Conservation (phyloP, 2,888 invertebrate genomes). For the Tiphia femorata region DNA sequence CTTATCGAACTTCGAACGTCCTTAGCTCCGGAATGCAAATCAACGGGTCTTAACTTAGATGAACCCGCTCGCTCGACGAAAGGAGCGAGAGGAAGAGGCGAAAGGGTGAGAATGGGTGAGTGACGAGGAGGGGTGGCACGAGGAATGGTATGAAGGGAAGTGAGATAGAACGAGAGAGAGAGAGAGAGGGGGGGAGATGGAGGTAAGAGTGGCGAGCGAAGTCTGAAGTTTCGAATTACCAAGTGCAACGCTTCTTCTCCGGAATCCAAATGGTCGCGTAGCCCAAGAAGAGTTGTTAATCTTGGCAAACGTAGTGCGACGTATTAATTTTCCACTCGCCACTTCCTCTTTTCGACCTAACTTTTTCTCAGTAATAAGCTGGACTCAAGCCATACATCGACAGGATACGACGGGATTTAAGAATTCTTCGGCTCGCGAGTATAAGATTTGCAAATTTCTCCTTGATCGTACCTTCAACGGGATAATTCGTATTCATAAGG, state of each 20-base stretch:
- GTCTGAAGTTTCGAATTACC: slow-evolving; percentile 45
- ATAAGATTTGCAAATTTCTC: too few relatives aligned
- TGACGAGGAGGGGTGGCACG: neutral
- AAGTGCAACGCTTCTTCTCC: slow-evolving; percentile 22
- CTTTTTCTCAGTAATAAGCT: too few relatives aligned
- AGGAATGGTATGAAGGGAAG: neutral
- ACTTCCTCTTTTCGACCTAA: too few relatives aligned
- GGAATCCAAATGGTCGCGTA: slow-evolving; percentile 13
- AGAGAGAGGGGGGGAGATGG: slow-evolving; percentile 5
- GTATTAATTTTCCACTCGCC: neutral
- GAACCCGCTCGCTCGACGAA: slow-evolving; percentile 18
- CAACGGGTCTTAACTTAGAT: slow-evolving; percentile 45
- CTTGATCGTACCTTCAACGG: too few relatives aligned
- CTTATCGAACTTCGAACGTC: slow-evolving; percentile 46
- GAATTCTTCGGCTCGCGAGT: too few relatives aligned
- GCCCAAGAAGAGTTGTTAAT: neutral
- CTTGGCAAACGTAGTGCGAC: neutral
- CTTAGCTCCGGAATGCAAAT: slow-evolving; percentile 48
- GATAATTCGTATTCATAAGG: too few relatives aligned
- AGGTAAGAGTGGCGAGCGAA: too few relatives aligned
- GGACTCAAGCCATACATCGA: too few relatives aligned
- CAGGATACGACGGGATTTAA: too few relatives aligned
- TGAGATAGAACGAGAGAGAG: neutral
- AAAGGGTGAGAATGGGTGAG: slow-evolving; percentile 1
- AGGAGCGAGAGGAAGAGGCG: slow-evolving; percentile 18